Base-by-base conservation (phyloP, 2,113 vertebrate genomes). In the Dromaius novaehollandiae region DNA sequence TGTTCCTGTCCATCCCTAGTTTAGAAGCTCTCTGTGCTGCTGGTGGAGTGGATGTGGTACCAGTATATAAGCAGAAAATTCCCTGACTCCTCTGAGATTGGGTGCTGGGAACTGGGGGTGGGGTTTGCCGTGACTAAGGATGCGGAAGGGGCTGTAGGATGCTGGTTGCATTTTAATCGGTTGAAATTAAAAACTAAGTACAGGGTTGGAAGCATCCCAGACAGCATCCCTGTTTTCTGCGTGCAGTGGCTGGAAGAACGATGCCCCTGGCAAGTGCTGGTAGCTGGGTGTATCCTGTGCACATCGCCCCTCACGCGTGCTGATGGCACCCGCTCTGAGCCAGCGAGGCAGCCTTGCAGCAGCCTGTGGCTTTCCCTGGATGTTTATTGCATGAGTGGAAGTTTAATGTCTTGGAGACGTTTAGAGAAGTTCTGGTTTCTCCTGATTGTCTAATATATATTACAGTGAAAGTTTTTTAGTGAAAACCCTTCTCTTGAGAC, bases 51-150 rank as follows among this genome's bases (percentile, higher is more conserved):
- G 61, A 2, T 5, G 16, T 15, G 36, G 71, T 32, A 25, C 44
- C 48, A 2, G 4, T 2, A 0, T 1, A 9, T 20, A 13, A 2
- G 7, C 17, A 7, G 16, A 16, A 32, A 30, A 34, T 5, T 15
- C 5, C 28, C 51, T 16, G 74, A 51, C 32, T 85, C 16, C 70
- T 82, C 42, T 14, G 65, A 12, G 1, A 0, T 11, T 15, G 42
- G 30, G 7, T 51, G 6, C n/a, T 11, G 46, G 32, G 6, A 44
- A 6, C n/a, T 10, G 73, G 75, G 73, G 74, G 56, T 46, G 16
- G 74, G 40, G 7, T 65, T 88, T 89, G 24, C 16, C 2, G 0
- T 5, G 55, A 78, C 56, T 21, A 1, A 3, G 73, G 73, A 65
- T 1, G 64, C 58, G 96, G 81, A 38, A 82, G 61, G 88, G 88